A percentile compares a stretch with the other conserved stretches of the same genome.
These are phyloP conservation scores for Coenonympha arcania DNA, from an alignment of 2,888 invertebrate species.

Conservation along the genomic window DNA sequence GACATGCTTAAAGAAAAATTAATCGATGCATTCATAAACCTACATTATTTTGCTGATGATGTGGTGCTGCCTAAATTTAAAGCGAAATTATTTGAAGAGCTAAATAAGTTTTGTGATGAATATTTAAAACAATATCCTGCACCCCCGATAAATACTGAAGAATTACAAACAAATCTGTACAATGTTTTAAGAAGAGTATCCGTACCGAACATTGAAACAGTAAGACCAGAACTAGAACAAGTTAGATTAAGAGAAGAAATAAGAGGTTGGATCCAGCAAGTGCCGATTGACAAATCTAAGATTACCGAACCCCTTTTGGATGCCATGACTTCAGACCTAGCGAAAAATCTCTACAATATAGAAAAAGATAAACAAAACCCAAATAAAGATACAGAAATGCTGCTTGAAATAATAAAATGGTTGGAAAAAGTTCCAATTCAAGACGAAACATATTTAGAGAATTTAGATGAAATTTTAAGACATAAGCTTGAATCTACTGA, in stretches of 20 bases:
- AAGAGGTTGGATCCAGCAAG: constrained; percentile 34
- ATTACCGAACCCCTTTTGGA: not conserved
- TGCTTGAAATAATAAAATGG: constrained; percentile 38
- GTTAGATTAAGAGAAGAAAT: constrained; percentile 42
- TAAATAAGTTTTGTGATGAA: constrained; percentile 42
- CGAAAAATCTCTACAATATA: constrained; percentile 34
- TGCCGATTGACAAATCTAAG: not conserved
- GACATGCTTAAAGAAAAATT: constrained; percentile 46
- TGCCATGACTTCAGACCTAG: constrained; percentile 1
- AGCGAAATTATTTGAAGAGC: constrained; percentile 38
- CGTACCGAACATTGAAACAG: constrained; percentile 38
- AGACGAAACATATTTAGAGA: not conserved
- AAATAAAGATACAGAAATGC: constrained; percentile 31
- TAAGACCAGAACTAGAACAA: constrained; percentile 40
- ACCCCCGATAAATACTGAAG: constrained; percentile 32
- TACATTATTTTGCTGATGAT: constrained; percentile 38
- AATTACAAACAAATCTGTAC: constrained; percentile 40
- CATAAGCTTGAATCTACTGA: constrained; percentile 7
- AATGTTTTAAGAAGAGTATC: constrained; percentile 39
- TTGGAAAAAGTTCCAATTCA: constrained; percentile 35
- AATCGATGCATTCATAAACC: constrained; percentile 49
- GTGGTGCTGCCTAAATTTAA: constrained; percentile 33
- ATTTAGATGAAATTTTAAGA: constrained; percentile 9
- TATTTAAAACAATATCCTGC: constrained; percentile 39
- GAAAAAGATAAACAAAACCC: constrained; percentile 13